Evolutionary conservation across 30 jellyfish, hydroid and myxozoan genomes (phyloP).

Genomic region (Hydractinia symbiolongicarpus): DNA sequence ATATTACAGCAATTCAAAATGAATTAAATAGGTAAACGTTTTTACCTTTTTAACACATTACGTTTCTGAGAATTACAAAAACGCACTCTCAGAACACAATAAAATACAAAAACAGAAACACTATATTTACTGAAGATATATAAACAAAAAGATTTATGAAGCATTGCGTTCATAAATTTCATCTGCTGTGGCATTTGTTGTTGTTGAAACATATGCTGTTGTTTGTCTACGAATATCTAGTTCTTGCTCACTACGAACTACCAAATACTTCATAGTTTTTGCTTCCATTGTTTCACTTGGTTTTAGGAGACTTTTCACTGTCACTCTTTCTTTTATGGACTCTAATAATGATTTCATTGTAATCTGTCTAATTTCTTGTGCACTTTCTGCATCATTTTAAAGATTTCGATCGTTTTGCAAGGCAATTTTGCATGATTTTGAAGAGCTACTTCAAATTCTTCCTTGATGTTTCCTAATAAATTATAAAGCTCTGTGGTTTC

Average conservation of each 20-base stretch:
- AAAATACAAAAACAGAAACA: too few species aligned
- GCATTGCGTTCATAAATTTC: too few species aligned
- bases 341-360: slow-evolving; percentile 9
- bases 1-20: too few species aligned
- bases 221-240: slow-evolving; percentile 6
- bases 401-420: not conserved
- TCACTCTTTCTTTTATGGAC: slow-evolving; percentile 10
- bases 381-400: slow-evolving; percentile 20
- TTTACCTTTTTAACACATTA: too few species aligned
- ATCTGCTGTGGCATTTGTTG: not conserved
- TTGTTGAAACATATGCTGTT: not conserved
- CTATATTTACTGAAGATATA: too few species aligned
- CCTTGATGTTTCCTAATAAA: slow-evolving; percentile 24
- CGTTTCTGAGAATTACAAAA: too few species aligned
- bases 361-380: slow-evolving; percentile 29
- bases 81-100: too few species aligned
- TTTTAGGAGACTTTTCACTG: not conserved
- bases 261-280: slow-evolving; percentile 30
- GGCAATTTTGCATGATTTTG: not conserved
- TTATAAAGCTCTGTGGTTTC: slow-evolving; percentile 26
- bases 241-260: slow-evolving; percentile 18
- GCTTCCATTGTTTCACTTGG: slow-evolving; percentile 16
- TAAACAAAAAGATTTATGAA: too few species aligned
- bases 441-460: slow-evolving; percentile 10
- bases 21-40: too few species aligned